Base-by-base conservation (phyloP, 2,797 vertebrate genomes). In the Pseudochirops corinnae region DNA sequence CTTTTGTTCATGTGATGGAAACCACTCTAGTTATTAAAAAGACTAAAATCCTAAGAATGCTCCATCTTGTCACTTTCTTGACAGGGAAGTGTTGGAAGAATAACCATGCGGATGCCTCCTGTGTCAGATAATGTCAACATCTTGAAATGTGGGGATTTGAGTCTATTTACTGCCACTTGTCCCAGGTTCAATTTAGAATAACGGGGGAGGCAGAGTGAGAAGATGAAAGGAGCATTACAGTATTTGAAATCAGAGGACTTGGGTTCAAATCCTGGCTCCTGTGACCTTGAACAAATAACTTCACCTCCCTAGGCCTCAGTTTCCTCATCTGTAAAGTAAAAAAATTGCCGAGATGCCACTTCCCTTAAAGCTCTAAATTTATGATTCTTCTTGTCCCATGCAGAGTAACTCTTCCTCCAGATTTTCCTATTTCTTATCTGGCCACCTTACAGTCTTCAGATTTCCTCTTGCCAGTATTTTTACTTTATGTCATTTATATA, bases 11-110 rank as follows among this genome's bases (percentile, higher is more conserved):
- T 53, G 82, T 52, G 90, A 92, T 5, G 62, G 58, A 93, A 55
- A 55, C 21, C 18, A 31, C 5, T 31, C 55, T 29, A n/a, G n/a
- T 33, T 67, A 28, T 93, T 56, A 92, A 52, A 91, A 53, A n/a
- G n/a, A 58, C 3, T 31, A 74, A 91, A 92, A 94, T 46, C 53
- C 91, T 58, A 52, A 31, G 50, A 87, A 60, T 91, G 46, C 95
- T 4, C 46, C 56, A 9, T 18, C 16, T 91, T 82, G 74, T 82
- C 28, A 3, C 96, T 93, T 55, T 56, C 24, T 93, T 92, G 50
- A 93, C 9, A 56, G 46, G 26, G 29, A 21, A 67, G 46, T n/a
- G 62, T 96, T 53, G n/a, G 24, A 92, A 93, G 14, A 11, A 11
- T 24, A 52, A 16, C 21, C 3, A 26, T 9, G 1, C 21, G 46